These are phyloP conservation scores for Junonia oenone DNA, from an alignment of 2,888 invertebrate species.

Conservation along the genomic window DNA sequence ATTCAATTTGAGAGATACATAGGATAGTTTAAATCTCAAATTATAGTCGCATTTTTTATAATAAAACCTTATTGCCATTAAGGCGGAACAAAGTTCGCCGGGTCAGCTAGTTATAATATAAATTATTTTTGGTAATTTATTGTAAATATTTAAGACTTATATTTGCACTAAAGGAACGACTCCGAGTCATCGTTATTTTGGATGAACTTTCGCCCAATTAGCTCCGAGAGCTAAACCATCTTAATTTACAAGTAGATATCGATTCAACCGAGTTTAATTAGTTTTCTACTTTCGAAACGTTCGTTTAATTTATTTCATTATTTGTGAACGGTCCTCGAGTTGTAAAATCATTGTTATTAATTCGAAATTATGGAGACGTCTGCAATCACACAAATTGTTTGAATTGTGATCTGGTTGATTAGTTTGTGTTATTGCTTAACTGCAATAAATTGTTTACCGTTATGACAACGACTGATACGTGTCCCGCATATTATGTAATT, in stretches of 20 bases:
- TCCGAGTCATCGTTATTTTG: conserved; percentile 62
- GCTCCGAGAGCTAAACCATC: conserved; percentile 66
- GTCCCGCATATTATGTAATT: neutral
- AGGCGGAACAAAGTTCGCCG: no score
- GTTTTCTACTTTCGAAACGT: conserved; percentile 59
- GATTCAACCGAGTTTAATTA: conserved; percentile 73
- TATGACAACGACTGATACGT: neutral
- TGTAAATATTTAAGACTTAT: conserved; percentile 27
- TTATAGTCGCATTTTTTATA: no score
- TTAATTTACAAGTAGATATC: conserved; percentile 69
- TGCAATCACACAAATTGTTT: conserved; percentile 20
- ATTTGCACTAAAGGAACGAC: conserved; percentile 33
- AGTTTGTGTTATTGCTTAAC: conserved; percentile 3
- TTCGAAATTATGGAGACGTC: conserved; percentile 26
- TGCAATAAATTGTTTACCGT: neutral
- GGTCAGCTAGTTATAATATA: no score
- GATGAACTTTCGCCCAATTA: conserved; percentile 68
- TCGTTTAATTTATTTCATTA: conserved; percentile 59
- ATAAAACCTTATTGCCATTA: no score
- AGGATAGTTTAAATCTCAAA: no score
- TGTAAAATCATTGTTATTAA: conserved; percentile 26
- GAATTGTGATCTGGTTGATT: conserved; percentile 10
- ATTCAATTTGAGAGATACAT: no score
- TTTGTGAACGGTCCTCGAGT: conserved; percentile 38
- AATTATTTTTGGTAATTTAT: no score